A percentile compares a stretch with the other conserved stretches of the same genome.
These are phyloP conservation scores for Tauraco hartlaubi DNA, from an alignment of 2,797 vertebrate species.

Conservation along the genomic window DNA sequence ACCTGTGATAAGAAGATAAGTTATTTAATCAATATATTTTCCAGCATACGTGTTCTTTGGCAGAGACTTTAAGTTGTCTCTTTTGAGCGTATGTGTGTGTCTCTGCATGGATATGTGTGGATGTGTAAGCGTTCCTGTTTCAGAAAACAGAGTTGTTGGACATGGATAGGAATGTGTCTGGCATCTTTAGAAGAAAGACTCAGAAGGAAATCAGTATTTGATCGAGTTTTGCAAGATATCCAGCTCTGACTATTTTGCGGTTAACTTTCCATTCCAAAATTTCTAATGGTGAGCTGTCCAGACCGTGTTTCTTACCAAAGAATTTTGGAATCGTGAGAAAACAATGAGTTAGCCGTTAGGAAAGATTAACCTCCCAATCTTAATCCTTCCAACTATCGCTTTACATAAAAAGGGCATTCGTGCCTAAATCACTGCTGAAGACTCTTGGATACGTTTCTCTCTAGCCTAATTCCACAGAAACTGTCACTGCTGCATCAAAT, in stretches of 20 bases:
- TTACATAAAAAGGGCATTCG: slow-evolving; percentile 59
- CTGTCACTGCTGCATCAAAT: slow-evolving; percentile 33
- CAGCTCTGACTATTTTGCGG: slow-evolving; percentile 64
- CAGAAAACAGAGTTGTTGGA: slow-evolving; percentile 61
- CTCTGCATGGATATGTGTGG: not conserved
- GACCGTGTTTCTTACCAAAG: slow-evolving; percentile 54
- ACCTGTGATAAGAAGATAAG: slow-evolving; percentile 37
- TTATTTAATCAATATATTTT: slow-evolving; percentile 65
- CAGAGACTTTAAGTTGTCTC: not conserved
- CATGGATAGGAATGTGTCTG: slow-evolving; percentile 69
- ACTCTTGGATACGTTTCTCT: slow-evolving; percentile 32
- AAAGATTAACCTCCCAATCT: slow-evolving; percentile 56
- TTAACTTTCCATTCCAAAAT: slow-evolving; percentile 65
- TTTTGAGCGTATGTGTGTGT: not conserved
- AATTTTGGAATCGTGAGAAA: slow-evolving; percentile 66
- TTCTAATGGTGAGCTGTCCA: slow-evolving; percentile 68
- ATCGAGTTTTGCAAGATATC: slow-evolving; percentile 51
- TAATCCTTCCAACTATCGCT: slow-evolving; percentile 56
- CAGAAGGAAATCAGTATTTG: slow-evolving; percentile 48
- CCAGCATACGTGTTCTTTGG: slow-evolving; percentile 56
- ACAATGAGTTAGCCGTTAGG: slow-evolving; percentile 60
- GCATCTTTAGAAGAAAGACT: slow-evolving; percentile 42
- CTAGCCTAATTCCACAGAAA: slow-evolving; percentile 17
- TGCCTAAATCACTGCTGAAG: slow-evolving; percentile 43
- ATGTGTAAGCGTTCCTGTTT: not conserved